These are phyloP conservation scores for Diloba caeruleocephala DNA, from an alignment of 2,888 invertebrate genomes.

Conservation along the genomic window DNA sequence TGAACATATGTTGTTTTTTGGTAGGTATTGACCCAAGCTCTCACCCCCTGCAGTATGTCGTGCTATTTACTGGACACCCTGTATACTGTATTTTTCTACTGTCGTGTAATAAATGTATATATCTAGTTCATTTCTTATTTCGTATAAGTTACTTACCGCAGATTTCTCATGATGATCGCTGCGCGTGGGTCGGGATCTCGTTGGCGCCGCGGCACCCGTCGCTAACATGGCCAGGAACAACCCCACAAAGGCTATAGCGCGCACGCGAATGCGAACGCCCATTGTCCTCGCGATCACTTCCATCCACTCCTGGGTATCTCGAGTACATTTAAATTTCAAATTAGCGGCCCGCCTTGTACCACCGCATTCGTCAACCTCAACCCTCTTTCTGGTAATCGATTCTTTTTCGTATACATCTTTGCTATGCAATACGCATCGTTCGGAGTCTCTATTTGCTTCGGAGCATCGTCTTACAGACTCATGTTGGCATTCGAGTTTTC, in stretches of 20 bases:
- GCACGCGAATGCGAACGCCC: slow-evolving; percentile 72
- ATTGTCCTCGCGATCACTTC: slow-evolving; percentile 78
- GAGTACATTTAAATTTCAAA: slow-evolving; percentile 83
- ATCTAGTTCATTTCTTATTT: slow-evolving; percentile 10
- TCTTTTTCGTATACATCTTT: slow-evolving; percentile 77
- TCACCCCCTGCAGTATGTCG: too few species aligned
- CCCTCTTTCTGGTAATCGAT: slow-evolving; percentile 78
- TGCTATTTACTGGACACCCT: too few species aligned
- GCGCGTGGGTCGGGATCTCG: slow-evolving; percentile 66
- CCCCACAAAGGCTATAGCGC: slow-evolving; percentile 68
- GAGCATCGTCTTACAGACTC: slow-evolving; percentile 70
- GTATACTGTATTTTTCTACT: too few species aligned
- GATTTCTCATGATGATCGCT: slow-evolving; percentile 71
- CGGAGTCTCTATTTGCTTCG: slow-evolving; percentile 58
- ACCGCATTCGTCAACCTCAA: slow-evolving; percentile 74
- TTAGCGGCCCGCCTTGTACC: slow-evolving; percentile 74
- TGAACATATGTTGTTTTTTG: too few species aligned
- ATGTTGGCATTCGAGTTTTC: slow-evolving; percentile 67
- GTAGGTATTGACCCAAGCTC: too few species aligned
- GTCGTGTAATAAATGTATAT: too few species aligned
- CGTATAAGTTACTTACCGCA: slow-evolving; percentile 69
- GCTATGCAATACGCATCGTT: slow-evolving; percentile 72
- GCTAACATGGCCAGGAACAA: slow-evolving; percentile 75
- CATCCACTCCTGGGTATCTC: slow-evolving; percentile 71
- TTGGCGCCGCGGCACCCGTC: slow-evolving; percentile 75